Base-by-base conservation (phyloP, 2,797 vertebrate species). In the Threskiornis aethiopicus region DNA sequence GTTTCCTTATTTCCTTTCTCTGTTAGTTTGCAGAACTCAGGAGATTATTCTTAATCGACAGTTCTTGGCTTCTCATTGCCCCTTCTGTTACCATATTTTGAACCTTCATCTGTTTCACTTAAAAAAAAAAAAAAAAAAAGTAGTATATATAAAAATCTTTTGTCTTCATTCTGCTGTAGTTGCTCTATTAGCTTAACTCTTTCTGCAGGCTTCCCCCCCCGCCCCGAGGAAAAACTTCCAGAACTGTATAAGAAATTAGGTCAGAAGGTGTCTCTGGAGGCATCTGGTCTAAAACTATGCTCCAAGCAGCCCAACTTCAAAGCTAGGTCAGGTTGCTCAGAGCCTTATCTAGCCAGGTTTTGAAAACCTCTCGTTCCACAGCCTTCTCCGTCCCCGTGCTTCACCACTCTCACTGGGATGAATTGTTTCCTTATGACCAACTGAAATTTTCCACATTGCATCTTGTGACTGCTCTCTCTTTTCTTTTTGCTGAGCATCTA, bases 341-440 rank as follows among this genome's bases (percentile, higher is more conserved):
- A 49, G 24, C 47, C 61, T 39, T 42, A n/a, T 12, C 47, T 20
- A 17, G 47, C 44, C 31, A 44, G 20, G 20, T 64, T 79, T 77
- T 61, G 61, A 57, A 84, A 37, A 67, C 24, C 24, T 66, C 17
- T 31, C 0, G 1, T 49, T 82, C 33, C 29, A 17, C 13, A 69
- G 47, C 42, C 33, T 13, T n/a, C 10, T 49, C 54, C 3, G 2
- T 29, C 10, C 22, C 11, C 0, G 1, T 49, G 26, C 35, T 55
- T 88, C 33, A 18, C 42, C 20, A 16, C 11, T 46, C 16, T 78
- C 1, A 0, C 13, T 52, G 26, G 12, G 21, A n/a, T 55, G 13
- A 69, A 69, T 52, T 35, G 29, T 67, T 62, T 70, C 59, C 31
- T n/a, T 46, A 64, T 5, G 33, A 54, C 22, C 19, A n/a, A 5